These are phyloP conservation scores for Leucozona laternaria DNA, from an alignment of 2,888 invertebrate genomes.

Conservation along the genomic window DNA sequence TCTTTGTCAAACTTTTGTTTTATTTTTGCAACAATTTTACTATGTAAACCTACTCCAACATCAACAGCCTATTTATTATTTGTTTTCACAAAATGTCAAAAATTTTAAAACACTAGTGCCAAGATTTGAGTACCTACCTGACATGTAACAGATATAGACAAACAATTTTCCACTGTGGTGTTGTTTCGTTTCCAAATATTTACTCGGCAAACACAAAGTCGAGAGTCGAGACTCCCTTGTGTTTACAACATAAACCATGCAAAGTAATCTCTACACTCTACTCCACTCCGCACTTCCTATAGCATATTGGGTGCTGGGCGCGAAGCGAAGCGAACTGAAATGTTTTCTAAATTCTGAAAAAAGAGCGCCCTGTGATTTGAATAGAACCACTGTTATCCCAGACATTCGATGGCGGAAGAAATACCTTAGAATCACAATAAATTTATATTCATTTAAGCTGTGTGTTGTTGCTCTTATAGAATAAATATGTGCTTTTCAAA, in stretches of 20 bases:
- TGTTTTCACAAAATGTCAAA: slow-evolving; percentile 71
- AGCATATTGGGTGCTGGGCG: slow-evolving; percentile 19
- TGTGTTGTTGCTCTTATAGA: slow-evolving; percentile 10
- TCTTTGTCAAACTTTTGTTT: neutral
- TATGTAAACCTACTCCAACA: slow-evolving; percentile 19
- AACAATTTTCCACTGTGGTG: slow-evolving; percentile 54
- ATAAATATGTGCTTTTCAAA: slow-evolving; percentile 40
- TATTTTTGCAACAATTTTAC: neutral
- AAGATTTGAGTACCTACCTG: slow-evolving; percentile 70
- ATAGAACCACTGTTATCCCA: slow-evolving; percentile 32
- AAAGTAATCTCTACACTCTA: slow-evolving; percentile 42
- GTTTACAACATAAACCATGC: slow-evolving; percentile 58
- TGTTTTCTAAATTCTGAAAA: slow-evolving; percentile 59
- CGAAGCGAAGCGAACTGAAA: slow-evolving; percentile 57
- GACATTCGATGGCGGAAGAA: slow-evolving; percentile 68
- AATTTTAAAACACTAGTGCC: slow-evolving; percentile 65
- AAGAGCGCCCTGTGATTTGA: slow-evolving; percentile 20
- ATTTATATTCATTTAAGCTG: slow-evolving; percentile 57
- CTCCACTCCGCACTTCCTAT: slow-evolving; percentile 25
- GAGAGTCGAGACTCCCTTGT: slow-evolving; percentile 31
- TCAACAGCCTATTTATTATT: slow-evolving; percentile 46
- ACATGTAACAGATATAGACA: slow-evolving; percentile 71
- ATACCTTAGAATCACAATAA: slow-evolving; percentile 63
- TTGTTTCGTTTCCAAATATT: slow-evolving; percentile 72
- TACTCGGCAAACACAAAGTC: slow-evolving; percentile 58